Conservation (phyloP, 2,797 vertebrate species). For the Selene dorsalis region DNA sequence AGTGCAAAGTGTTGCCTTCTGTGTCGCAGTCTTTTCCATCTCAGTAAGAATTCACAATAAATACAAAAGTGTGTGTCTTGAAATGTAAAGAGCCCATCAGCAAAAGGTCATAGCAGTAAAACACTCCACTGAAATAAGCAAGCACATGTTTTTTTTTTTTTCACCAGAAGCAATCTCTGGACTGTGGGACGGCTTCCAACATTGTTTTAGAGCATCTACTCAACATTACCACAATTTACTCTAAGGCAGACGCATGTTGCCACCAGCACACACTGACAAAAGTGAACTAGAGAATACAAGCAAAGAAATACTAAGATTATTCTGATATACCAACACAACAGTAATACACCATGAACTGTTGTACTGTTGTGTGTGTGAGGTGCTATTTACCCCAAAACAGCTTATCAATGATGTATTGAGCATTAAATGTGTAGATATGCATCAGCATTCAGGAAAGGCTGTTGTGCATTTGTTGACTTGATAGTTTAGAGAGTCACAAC, state of each 20-base stretch:
- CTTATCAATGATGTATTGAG: constrained; percentile 7
- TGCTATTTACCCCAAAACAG: neutral
- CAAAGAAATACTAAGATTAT: no score
- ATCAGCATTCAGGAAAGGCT: neutral
- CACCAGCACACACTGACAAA: neutral
- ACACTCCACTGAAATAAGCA: neutral
- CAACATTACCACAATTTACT: neutral
- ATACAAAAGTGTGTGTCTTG: neutral
- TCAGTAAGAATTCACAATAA: constrained; percentile 23
- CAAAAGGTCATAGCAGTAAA: constrained; percentile 1
- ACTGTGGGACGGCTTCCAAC: neutral
- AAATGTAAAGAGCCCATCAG: constrained; percentile 3
- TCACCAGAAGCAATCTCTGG: neutral
- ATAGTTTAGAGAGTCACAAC: constrained; percentile 4
- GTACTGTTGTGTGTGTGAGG: neutral
- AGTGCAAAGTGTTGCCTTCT: constrained; percentile 48
- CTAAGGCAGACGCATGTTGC: neutral
- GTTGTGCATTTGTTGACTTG: neutral
- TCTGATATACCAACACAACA: no score
- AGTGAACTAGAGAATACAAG: neutral
- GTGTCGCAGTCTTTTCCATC: constrained; percentile 44
- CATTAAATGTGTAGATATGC: neutral
- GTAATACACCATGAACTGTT: neutral
- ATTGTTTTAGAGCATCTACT: neutral
- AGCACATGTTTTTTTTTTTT: neutral